Conservation (phyloP, 2,888 invertebrate genomes). For the Pollenia griseotomentosa region DNA sequence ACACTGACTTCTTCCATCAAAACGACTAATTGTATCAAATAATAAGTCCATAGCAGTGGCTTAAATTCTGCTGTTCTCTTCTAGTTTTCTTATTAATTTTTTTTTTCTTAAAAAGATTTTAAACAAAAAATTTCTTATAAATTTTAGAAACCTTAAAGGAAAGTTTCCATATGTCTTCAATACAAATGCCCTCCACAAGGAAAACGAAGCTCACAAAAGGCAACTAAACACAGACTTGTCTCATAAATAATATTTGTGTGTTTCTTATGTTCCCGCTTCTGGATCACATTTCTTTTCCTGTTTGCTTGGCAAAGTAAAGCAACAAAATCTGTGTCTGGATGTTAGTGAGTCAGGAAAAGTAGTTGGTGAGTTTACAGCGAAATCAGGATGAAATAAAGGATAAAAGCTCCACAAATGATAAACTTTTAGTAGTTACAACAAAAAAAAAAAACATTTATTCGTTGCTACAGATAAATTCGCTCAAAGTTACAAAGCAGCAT, state of each 20-base stretch:
- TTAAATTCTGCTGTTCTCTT: constrained; percentile 13
- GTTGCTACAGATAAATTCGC: not conserved
- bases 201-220: constrained; percentile 18
- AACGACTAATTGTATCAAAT: constrained; percentile 22
- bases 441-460: not conserved
- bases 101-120: not conserved
- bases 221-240: constrained; percentile 25
- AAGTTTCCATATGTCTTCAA: constrained; percentile 42
- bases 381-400: constrained; percentile 50
- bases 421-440: constrained; percentile 41
- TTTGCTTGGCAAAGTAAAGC: constrained; percentile 27
- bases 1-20: not conserved
- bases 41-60: constrained; percentile 30
- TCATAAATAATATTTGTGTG: constrained; percentile 52
- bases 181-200: constrained; percentile 22
- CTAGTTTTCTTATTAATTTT: no score
- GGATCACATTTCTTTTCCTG: not conserved
- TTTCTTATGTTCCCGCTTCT: constrained; percentile 3
- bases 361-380: constrained; percentile 18
- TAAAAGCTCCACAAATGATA: constrained; percentile 53
- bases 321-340: constrained; percentile 13
- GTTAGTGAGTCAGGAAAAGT: constrained; percentile 9
- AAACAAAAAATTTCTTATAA: constrained; percentile 8
- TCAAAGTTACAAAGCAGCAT: constrained; percentile 4
- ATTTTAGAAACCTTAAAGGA: not conserved